phyloP scores from a whole-genome alignment of 2,113 vertebrate genomes.

The Catharus minimus region DNA sequence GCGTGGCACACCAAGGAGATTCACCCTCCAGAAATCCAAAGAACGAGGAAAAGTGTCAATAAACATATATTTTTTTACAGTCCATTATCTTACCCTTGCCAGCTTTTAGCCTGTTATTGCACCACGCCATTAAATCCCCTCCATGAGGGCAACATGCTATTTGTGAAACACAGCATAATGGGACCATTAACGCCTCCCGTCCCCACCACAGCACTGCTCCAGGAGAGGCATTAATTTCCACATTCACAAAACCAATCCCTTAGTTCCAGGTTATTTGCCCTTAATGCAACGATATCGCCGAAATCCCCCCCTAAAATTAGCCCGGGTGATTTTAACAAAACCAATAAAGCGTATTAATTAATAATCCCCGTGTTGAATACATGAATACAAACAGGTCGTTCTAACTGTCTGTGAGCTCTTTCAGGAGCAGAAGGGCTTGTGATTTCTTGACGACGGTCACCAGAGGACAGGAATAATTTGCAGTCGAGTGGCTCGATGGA shows the following conservation, averaged over 20 bases:
- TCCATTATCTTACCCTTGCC: slow-evolving; percentile 47
- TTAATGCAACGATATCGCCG: background rate
- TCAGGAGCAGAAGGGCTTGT: background rate
- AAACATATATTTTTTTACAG: slow-evolving; percentile 56
- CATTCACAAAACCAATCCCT: background rate
- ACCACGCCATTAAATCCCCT: slow-evolving; percentile 51
- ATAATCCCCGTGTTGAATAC: background rate
- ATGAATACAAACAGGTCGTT: background rate
- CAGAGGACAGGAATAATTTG: slow-evolving; percentile 3
- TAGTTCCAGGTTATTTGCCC: slow-evolving; percentile 29
- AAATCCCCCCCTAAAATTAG: slow-evolving; percentile 17
- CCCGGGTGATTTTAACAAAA: slow-evolving; percentile 12
- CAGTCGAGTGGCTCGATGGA: background rate
- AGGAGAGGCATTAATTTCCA: slow-evolving; percentile 6
- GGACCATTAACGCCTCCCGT: slow-evolving; percentile 14
- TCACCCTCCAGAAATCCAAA: slow-evolving; percentile 23
- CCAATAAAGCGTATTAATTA: slow-evolving; percentile 24
- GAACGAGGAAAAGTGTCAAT: slow-evolving; percentile 21
- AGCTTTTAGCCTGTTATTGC: slow-evolving; percentile 24
- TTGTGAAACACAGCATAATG: slow-evolving; percentile 4
- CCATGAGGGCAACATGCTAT: background rate
- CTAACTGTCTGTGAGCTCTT: background rate
- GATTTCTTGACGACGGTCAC: background rate
- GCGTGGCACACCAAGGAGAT: accelerated
- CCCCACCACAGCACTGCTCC: background rate